These are phyloP conservation scores for Hoplodrina blanda DNA, from an alignment of 2,888 invertebrate genomes.

Conservation along the genomic window DNA sequence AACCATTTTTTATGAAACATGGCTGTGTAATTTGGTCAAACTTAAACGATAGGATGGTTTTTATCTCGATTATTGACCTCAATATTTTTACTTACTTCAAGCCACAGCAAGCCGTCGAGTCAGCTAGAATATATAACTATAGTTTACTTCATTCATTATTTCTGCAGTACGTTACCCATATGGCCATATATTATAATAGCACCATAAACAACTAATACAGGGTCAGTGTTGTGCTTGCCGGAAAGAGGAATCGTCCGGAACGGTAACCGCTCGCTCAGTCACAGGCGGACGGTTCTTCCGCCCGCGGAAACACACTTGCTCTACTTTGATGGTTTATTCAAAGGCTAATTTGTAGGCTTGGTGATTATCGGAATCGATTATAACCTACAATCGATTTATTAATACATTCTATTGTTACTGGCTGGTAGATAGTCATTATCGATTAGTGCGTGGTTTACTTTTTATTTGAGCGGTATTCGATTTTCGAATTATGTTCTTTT, in stretches of 20 bases:
- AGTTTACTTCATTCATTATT: not conserved
- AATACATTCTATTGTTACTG: slow-evolving; percentile 39
- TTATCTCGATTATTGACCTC: too few species aligned
- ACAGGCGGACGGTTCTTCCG: slow-evolving; percentile 76
- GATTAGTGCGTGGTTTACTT: slow-evolving; percentile 29
- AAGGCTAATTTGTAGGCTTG: slow-evolving; percentile 54
- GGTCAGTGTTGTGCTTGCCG: slow-evolving; percentile 69
- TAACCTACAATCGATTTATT: slow-evolving; percentile 14
- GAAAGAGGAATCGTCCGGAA: slow-evolving; percentile 76
- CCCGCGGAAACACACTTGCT: slow-evolving; percentile 58
- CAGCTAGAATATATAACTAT: too few species aligned
- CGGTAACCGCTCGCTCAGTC: slow-evolving; percentile 67
- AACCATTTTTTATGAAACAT: too few species aligned
- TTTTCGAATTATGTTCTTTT: not conserved
- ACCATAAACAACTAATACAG: slow-evolving; percentile 61
- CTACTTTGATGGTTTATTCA: slow-evolving; percentile 57
- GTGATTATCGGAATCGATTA: slow-evolving; percentile 53
- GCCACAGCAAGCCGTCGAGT: too few species aligned
- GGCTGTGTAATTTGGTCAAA: too few species aligned
- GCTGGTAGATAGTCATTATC: slow-evolving; percentile 24
- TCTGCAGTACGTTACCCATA: slow-evolving; percentile 12
- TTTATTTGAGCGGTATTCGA: slow-evolving; percentile 10
- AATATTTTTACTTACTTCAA: too few species aligned
- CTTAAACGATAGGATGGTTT: too few species aligned
- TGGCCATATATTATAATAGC: slow-evolving; percentile 27